Conservation (phyloP, 2,113 vertebrate species). For the Chaetorhynchus papuensis region DNA sequence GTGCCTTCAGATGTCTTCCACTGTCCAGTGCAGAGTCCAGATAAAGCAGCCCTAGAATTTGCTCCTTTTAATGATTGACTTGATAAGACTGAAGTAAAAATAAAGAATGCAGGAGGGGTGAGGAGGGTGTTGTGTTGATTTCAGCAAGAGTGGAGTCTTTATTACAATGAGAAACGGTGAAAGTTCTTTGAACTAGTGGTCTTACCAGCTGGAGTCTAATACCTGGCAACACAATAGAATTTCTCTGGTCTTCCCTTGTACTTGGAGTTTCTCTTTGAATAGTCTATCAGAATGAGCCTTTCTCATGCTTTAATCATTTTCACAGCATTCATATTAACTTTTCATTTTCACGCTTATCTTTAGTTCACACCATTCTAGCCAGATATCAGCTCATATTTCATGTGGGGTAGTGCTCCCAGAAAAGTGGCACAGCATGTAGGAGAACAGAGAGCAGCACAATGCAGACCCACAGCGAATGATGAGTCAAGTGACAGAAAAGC, state of each 20-base stretch:
- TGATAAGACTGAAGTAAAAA: neutral
- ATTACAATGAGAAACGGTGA: neutral
- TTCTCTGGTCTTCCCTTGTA: neutral
- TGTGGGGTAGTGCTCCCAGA: neutral
- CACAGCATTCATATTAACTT: neutral
- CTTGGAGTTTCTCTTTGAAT: neutral
- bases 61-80: neutral
- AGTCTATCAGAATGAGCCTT: neutral
- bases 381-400: neutral
- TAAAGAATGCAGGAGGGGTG: fast-evolving
- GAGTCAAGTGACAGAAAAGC: neutral
- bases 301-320: neutral
- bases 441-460: neutral
- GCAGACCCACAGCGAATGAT: neutral
- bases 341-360: neutral
- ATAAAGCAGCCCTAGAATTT: neutral
- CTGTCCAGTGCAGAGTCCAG: neutral
- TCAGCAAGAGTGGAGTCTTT: neutral
- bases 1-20: neutral
- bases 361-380: neutral
- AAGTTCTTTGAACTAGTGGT: neutral
- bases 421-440: neutral
- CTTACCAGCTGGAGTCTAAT: neutral
- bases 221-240: neutral
- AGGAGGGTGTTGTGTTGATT: neutral